These are phyloP conservation scores for Netelia melanura DNA, from an alignment of 2,888 invertebrate species.

Conservation along the genomic window DNA sequence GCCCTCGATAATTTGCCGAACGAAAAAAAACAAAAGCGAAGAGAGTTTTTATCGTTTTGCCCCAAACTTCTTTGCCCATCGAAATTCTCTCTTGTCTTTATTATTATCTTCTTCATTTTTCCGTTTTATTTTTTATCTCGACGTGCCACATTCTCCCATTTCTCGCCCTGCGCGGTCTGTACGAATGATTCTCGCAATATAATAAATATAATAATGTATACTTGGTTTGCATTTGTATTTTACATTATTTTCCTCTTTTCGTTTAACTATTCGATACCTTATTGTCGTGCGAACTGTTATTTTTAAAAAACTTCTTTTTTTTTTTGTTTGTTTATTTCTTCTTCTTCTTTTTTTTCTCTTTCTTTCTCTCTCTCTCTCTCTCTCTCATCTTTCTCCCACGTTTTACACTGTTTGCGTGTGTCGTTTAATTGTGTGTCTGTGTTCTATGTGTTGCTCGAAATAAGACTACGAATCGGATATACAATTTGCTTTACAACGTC, in stretches of 20 bases:
- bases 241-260: conserved; percentile 80
- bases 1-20: conserved; percentile 60
- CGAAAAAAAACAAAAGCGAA: conserved; percentile 46
- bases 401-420: background rate
- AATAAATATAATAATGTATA: conserved; percentile 84
- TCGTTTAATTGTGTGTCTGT: conserved; percentile 13
- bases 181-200: conserved; percentile 78
- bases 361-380: conserved; percentile 32
- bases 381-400: conserved; percentile 24
- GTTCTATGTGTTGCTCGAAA: conserved; percentile 47
- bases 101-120: conserved; percentile 1
- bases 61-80: background rate
- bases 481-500: conserved; percentile 47
- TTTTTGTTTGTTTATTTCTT: conserved; percentile 17
- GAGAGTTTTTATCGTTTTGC: conserved; percentile 11
- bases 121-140: conserved; percentile 4
- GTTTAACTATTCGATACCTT: conserved; percentile 84
- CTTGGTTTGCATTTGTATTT: conserved; percentile 83
- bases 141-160: conserved; percentile 32
- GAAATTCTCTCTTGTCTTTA: background rate
- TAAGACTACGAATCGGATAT: conserved; percentile 49
- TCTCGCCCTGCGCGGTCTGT: conserved; percentile 70
- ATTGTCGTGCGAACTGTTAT: conserved; percentile 84
- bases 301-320: conserved; percentile 67
- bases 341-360: conserved; percentile 21